A percentile compares a stretch with the other conserved stretches of the same genome.
Conservation (phyloP, 2,797 vertebrate genomes). For the Threskiornis aethiopicus region DNA sequence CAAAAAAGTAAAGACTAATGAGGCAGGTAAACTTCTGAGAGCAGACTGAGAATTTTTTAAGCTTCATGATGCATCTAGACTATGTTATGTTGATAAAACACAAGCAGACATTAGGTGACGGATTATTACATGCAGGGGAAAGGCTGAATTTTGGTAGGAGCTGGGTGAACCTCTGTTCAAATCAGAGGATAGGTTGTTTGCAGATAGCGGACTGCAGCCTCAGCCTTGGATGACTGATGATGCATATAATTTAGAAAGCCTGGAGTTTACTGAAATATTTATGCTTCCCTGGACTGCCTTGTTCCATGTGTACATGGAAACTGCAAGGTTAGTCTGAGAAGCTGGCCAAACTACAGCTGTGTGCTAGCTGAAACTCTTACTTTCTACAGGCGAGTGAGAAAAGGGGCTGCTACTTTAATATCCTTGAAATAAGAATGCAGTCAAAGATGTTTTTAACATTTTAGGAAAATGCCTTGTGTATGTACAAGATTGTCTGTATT, state of each 20-base stretch:
- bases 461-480: background rate
- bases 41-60: background rate
- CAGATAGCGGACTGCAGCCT: background rate
- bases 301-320: background rate
- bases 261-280: background rate
- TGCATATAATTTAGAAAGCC: background rate
- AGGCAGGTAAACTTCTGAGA: background rate
- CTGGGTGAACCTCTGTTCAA: background rate
- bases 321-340: background rate
- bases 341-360: background rate
- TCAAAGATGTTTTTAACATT: background rate
- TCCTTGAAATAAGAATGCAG: background rate
- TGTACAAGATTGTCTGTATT: background rate
- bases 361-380: background rate
- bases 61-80: background rate
- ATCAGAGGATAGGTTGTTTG: background rate
- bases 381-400: background rate
- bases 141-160: background rate
- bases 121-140: background rate
- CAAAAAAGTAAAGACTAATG: background rate
- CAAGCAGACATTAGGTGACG: background rate
- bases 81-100: background rate
- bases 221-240: background rate
- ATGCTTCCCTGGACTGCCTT: background rate
- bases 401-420: background rate